Conservation (phyloP, 2,888 invertebrate genomes). For the Plagodis dolabraria region DNA sequence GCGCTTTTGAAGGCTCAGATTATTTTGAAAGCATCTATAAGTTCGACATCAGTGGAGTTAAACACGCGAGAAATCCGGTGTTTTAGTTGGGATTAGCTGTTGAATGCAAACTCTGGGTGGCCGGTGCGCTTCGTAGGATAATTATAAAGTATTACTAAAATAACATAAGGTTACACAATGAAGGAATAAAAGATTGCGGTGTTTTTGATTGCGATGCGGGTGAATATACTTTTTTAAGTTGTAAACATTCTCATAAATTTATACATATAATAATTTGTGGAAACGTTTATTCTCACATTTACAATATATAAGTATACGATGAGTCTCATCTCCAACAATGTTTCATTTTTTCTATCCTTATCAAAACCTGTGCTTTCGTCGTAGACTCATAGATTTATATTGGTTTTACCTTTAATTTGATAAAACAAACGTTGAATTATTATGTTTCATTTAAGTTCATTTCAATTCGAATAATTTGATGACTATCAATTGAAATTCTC, state of each 20-base stretch:
- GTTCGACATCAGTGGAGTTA: slow-evolving; percentile 39
- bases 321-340: no score
- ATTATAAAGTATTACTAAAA: slow-evolving; percentile 41
- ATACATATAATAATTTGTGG: neutral
- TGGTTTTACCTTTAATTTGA: no score
- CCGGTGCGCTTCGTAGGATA: slow-evolving; percentile 40
- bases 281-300: no score
- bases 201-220: slow-evolving; percentile 37
- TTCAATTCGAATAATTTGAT: no score
- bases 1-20: slow-evolving; percentile 41
- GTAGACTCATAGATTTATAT: no score
- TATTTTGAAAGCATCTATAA: slow-evolving; percentile 50
- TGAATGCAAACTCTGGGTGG: slow-evolving; percentile 54
- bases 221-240: slow-evolving; percentile 20
- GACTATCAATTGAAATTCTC: no score
- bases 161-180: slow-evolving; percentile 45
- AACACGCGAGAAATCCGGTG: slow-evolving; percentile 44
- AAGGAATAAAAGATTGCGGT: slow-evolving; percentile 30
- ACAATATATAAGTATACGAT: no score
- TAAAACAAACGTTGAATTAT: no score
- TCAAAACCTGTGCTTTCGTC: no score
- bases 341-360: no score
- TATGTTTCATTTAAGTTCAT: no score
- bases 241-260: neutral
- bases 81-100: slow-evolving; percentile 45